These are phyloP conservation scores for Pluvialis apricaria DNA, from an alignment of 2,113 vertebrate species.

Conservation along the genomic window DNA sequence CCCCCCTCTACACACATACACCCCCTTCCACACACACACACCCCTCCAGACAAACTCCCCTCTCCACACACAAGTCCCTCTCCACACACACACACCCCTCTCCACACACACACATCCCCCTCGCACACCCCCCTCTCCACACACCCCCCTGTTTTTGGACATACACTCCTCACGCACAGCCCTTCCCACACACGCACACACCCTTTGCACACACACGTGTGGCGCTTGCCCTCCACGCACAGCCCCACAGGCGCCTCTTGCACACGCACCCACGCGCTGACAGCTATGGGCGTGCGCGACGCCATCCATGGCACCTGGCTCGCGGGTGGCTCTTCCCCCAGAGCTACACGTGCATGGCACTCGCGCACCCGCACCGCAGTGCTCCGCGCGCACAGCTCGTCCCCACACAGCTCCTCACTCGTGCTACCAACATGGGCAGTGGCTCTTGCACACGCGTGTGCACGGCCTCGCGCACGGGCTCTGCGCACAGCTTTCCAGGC, in stretches of 20 bases:
- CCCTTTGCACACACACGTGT: accelerated
- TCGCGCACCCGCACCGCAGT: accelerated
- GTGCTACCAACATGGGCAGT: accelerated
- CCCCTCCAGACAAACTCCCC: no score
- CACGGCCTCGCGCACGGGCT: neutral
- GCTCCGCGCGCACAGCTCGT: accelerated
- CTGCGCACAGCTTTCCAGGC: accelerated
- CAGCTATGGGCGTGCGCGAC: accelerated
- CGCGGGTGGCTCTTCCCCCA: accelerated
- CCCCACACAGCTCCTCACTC: accelerated
- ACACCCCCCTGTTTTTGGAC: neutral
- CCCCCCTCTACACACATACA: neutral
- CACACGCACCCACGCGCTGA: accelerated
- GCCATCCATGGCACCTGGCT: accelerated
- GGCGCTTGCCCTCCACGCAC: accelerated
- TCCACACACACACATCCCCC: neutral
- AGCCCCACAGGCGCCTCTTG: neutral
- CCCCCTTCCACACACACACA: accelerated
- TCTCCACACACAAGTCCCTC: neutral
- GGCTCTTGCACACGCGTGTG: accelerated
- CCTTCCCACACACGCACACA: neutral
- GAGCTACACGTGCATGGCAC: accelerated
- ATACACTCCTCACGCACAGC: neutral
- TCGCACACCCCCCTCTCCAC: neutral
- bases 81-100: neutral